Evolutionary conservation across 1,140 invertebrate genomes (phyloP), one percentile per base, ranked within the genome.

Genomic region (Physella acuta): DNA sequence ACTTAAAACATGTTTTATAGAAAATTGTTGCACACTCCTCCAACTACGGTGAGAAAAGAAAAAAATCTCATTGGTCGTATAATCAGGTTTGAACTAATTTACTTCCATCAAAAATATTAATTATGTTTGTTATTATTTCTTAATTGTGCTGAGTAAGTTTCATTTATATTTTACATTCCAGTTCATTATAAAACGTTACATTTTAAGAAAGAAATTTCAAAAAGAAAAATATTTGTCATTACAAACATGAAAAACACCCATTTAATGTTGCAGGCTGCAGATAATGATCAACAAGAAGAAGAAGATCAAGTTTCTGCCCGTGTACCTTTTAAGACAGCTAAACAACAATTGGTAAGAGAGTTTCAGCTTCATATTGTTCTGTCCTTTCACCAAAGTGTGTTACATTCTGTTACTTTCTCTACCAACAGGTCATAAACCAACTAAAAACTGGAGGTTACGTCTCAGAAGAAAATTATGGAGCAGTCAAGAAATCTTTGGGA

Each of bases 401-500:
- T 44, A 44, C 39, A 44, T 44, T 44, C 20, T 44, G 39, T 20
- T 44, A 44, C 8, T 11, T 20, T 44, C 8, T 44, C 39, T 44
- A 44, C 33, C 58, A 14, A 11, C 58, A 66, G 63, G 37, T 66
- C 8, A 66, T 66, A 5, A 36, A 53, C 28, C 63, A 66, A 44
- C 49, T 53, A 26, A 66, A 55, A 30, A 8, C 20, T 64, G 62
- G 3, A 3, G 24, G 37, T 34, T 44, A 64, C 51, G 52, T 66
- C 2, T 3, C 36, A 3, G 63, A 37, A n/a, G 31, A 24, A 2
- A 53, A 33, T 36, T 66, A 66, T 37, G 63, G 63, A 11, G 28
- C 49, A 36, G 28, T 28, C n/a, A 66, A 55, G 33, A 66, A 66
- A 37, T 66, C 63, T 52, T 26, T 66, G 30, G 63, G 63, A 34